phyloP scores from a whole-genome alignment of 2,113 vertebrate species.

The Accipiter cooperii region DNA sequence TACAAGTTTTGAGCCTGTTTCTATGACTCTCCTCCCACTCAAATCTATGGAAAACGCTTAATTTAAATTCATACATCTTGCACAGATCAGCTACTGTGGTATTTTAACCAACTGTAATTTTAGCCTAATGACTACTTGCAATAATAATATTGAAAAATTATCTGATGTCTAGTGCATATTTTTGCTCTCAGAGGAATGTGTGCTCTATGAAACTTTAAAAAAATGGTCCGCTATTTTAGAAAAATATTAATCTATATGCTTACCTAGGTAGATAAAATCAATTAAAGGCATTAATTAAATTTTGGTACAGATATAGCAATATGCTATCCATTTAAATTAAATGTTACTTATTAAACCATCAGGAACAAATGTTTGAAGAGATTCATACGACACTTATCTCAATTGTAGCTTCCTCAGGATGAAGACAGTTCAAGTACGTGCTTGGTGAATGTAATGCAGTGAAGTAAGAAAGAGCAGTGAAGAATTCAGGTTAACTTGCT shows the following conservation, averaged over 20 bases:
- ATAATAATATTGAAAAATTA: slow-evolving; percentile 35
- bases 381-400: not conserved
- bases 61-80: slow-evolving; percentile 28
- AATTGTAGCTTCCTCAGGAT: not conserved
- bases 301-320: not conserved
- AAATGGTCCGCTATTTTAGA: not conserved
- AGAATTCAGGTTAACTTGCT: not conserved
- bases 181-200: not conserved
- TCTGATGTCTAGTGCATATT: not conserved
- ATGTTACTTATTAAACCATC: not conserved
- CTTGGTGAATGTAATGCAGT: not conserved
- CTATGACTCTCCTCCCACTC: not conserved
- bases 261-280: slow-evolving; percentile 25
- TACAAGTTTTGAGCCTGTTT: not conserved
- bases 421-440: not conserved
- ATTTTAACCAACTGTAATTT: not conserved
- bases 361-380: not conserved
- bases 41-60: not conserved
- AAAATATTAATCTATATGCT: slow-evolving; percentile 10
- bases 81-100: not conserved
- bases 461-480: not conserved
- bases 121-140: slow-evolving; percentile 32
- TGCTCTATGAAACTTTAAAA: not conserved
- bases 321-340: not conserved
- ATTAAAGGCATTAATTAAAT: slow-evolving; percentile 16